Conservation (phyloP, 2,797 vertebrate genomes). For the Rhinogobio ventralis region DNA sequence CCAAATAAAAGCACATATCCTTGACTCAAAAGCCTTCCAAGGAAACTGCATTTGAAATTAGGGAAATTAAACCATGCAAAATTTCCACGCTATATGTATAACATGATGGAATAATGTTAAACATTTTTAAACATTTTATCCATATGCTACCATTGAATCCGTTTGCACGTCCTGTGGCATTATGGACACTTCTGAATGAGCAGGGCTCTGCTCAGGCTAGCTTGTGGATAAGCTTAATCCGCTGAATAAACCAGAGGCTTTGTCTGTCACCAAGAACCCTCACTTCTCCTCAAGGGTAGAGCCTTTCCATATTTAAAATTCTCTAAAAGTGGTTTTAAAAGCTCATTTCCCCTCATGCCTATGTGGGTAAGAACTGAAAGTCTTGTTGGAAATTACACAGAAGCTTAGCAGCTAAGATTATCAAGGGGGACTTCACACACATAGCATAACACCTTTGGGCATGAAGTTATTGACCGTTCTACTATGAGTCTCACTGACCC, state of each 20-base stretch:
- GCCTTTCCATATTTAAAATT: constrained; percentile 34
- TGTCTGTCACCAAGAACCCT: constrained; percentile 43
- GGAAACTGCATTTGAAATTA: neutral
- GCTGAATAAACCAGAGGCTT: constrained; percentile 44
- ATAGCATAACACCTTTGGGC: neutral
- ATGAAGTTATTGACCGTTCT: constrained; percentile 13
- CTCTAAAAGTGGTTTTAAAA: constrained; percentile 26
- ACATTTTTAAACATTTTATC: constrained; percentile 19
- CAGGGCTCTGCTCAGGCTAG: constrained; percentile 36
- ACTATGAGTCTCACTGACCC: neutral
- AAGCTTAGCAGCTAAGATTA: constrained; percentile 29
- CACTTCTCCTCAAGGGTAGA: constrained; percentile 27
- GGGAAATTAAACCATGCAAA: constrained; percentile 4
- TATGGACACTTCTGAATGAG: constrained; percentile 33
- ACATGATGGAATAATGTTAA: constrained; percentile 40
- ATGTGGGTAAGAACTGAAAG: neutral
- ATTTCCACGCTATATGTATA: neutral
- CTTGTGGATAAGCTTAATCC: constrained; percentile 48
- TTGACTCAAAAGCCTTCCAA: constrained; percentile 5
- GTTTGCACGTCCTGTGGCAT: constrained; percentile 2
- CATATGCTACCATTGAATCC: constrained; percentile 39
- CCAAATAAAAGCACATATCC: neutral
- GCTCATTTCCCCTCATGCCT: constrained; percentile 14
- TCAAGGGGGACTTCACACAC: neutral
- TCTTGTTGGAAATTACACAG: neutral